Base-by-base conservation (phyloP, 2,797 vertebrate species). In the Malurus leucopterus region DNA sequence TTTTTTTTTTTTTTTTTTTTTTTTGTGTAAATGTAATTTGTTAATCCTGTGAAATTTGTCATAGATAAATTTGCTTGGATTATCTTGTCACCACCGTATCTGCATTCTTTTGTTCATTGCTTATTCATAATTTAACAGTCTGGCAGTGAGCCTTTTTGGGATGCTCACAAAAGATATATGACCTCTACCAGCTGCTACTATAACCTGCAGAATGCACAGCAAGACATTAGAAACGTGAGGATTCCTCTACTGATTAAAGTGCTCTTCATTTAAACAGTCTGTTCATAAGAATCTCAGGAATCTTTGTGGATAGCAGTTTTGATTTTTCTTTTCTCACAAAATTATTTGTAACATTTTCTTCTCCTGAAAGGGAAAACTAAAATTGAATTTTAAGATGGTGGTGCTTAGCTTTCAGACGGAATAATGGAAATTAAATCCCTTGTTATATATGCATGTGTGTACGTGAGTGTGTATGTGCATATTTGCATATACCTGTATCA, bases 61-160 rank as follows among this genome's bases (percentile, higher is more conserved):
- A 98, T 97, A 98, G 98, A 98, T 98, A 98, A 98, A 98, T 98
- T 98, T 98, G 97, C 98, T 98, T 97, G 98, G 98, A 98, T 98
- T 98, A 98, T 98, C 97, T 98, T 98, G 98, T 98, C 98, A 98
- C 97, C 96, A 97, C 98, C 96, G 96, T 98, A 98, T 98, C 98
- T 98, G 98, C 97, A 97, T 97, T 97, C 98, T 98, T 98, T 98
- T 98, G 98, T 98, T 98, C 97, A 97, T 98, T 98, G 97, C 97
- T 98, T 98, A 98, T 98, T 98, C 98, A 98, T 98, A 98, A 98
- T 98, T 97, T 98, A 98, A 96, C 96, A 97, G 97, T 97, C 98
- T 98, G 97, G 97, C 97, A 97, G 97, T 97, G 97, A 97, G 97
- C 97, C 97, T 98, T 98, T 97, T 97, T 97, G 97, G 97, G 97